phyloP scores from a whole-genome alignment of 2,888 invertebrate species.

The Pheosia gnoma region DNA sequence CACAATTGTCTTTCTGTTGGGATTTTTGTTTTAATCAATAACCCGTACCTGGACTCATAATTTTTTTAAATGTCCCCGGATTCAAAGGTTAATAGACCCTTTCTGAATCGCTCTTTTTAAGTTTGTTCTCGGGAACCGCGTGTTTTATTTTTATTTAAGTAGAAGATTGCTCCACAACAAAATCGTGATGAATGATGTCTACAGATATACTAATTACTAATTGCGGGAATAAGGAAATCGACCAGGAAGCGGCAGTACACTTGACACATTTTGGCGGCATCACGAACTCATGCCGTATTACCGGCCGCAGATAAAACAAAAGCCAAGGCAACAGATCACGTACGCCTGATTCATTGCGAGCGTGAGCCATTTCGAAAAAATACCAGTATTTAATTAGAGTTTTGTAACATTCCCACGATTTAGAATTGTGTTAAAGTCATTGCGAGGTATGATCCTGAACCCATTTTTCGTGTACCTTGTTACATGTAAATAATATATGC shows the following conservation, averaged over 20 bases:
- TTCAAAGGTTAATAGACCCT: too few relatives aligned
- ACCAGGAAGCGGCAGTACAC: slow-evolving; percentile 16
- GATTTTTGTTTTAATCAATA: too few relatives aligned
- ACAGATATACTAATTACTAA: background rate
- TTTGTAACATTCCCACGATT: slow-evolving; percentile 3
- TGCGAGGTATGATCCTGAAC: background rate
- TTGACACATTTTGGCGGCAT: slow-evolving; percentile 19
- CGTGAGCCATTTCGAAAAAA: slow-evolving; percentile 6
- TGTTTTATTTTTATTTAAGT: too few relatives aligned
- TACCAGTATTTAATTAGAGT: slow-evolving; percentile 1
- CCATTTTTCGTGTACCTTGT: background rate
- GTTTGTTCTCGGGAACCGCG: too few relatives aligned
- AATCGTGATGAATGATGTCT: background rate
- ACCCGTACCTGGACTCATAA: too few relatives aligned
- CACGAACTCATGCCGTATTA: slow-evolving; percentile 12
- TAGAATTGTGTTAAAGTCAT: background rate
- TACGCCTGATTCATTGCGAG: slow-evolving; percentile 8
- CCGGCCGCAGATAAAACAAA: slow-evolving; percentile 1
- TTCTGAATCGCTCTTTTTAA: too few relatives aligned
- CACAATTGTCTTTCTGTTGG: too few relatives aligned
- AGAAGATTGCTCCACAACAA: too few relatives aligned
- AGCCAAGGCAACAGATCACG: slow-evolving; percentile 15
- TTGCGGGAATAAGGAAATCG: slow-evolving; percentile 4
- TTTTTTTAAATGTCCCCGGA: too few relatives aligned
- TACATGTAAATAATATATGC: too few relatives aligned